Evolutionary conservation across 2,888 invertebrate genomes (phyloP).

Genomic region (Drosophila ezoana): DNA sequence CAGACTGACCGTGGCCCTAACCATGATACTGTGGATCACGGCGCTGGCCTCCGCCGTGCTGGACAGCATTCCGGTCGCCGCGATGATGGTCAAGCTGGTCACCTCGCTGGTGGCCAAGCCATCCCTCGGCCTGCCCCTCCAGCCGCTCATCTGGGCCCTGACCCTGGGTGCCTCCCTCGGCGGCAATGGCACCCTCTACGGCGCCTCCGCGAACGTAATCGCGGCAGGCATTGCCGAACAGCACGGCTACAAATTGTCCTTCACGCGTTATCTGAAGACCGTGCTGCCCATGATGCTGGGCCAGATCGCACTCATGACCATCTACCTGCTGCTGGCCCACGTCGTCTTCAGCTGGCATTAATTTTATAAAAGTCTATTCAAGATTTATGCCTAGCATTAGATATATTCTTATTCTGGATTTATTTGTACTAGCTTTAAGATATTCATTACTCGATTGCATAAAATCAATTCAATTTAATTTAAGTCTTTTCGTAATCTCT

Average conservation of each 20-base stretch:
- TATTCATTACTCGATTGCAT: no score
- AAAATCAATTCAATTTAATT: neutral
- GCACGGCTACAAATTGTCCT: conserved; percentile 94
- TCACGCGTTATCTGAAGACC: conserved; percentile 93
- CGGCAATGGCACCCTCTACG: conserved; percentile 95
- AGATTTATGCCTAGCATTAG: neutral
- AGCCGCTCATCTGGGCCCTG: conserved; percentile 93
- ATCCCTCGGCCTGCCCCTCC: conserved; percentile 89
- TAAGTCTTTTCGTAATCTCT: neutral
- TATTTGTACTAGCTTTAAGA: no score
- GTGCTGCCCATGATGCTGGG: conserved; percentile 94
- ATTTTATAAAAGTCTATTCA: neutral
- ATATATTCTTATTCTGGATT: neutral
- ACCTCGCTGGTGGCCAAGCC: conserved; percentile 89
- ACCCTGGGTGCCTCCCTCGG: conserved; percentile 95
- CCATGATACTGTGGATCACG: conserved; percentile 94
- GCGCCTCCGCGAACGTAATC: conserved; percentile 95
- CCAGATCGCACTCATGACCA: conserved; percentile 88
- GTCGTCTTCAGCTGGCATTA: conserved; percentile 86
- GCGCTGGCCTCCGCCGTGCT: conserved; percentile 94
- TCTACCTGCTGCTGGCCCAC: conserved; percentile 90
- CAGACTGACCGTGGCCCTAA: conserved; percentile 89
- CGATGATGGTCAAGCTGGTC: conserved; percentile 95
- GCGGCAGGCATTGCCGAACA: conserved; percentile 96
- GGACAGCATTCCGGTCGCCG: conserved; percentile 95